Conservation (phyloP, 1,140 invertebrate species). For the Drosophila virilis region DNA sequence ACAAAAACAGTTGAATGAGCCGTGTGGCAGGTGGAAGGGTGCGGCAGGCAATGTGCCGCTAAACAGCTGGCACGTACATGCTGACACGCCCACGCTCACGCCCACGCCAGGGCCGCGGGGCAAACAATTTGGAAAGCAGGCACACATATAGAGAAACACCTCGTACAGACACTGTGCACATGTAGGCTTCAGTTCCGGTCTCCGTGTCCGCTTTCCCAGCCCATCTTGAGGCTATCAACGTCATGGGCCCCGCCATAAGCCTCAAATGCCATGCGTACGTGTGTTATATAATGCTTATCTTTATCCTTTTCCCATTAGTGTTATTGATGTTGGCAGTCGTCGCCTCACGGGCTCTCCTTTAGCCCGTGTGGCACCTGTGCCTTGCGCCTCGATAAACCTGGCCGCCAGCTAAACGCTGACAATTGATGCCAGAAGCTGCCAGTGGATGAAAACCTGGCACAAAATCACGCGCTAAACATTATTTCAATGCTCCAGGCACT, state of each 20-base stretch:
- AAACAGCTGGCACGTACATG: constrained; percentile 72
- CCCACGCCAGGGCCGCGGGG: constrained; percentile 21
- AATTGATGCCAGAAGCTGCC: constrained; percentile 70
- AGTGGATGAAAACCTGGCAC: constrained; percentile 25
- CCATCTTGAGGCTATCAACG: constrained; percentile 38
- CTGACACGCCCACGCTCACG: constrained; percentile 37
- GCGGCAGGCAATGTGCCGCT: constrained; percentile 45
- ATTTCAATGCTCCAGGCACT: constrained; percentile 71
- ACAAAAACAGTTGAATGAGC: constrained; percentile 48
- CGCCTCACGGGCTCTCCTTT: constrained; percentile 15
- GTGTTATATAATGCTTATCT: constrained; percentile 84
- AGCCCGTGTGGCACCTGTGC: constrained; percentile 31
- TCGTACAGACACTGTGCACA: background rate
- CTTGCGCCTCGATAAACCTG: constrained; percentile 61
- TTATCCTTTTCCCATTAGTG: constrained; percentile 84
- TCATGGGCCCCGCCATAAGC: constrained; percentile 41
- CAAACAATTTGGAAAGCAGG: constrained; percentile 46
- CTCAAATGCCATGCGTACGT: constrained; percentile 61
- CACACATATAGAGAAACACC: constrained; percentile 12
- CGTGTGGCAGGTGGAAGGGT: background rate
- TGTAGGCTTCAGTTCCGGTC: constrained; percentile 31
- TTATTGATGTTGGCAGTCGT: constrained; percentile 78
- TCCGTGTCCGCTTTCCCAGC: background rate
- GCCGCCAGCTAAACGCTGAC: constrained; percentile 69
- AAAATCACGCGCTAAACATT: constrained; percentile 80